Evolutionary conservation across 1,140 invertebrate species (phyloP), one percentile per base, ranked within the genome.

Genomic region (Glossosoma conforme): DNA sequence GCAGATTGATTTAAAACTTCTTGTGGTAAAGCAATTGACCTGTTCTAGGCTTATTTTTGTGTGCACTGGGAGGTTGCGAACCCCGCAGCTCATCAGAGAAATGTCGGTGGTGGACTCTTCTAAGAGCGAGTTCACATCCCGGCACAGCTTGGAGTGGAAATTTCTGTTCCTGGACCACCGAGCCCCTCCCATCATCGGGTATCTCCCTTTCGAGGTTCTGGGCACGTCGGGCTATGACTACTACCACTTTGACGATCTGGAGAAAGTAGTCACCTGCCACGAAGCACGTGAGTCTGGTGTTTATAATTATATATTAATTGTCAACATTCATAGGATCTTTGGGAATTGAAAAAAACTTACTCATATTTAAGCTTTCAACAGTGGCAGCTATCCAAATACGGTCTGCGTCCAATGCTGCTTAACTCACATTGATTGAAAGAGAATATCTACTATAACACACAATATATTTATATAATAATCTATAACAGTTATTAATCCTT

Each of bases 171-270:
- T 97, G 5, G 93, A 97, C 69, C 90, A 95, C 62, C 82, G 92
- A 63, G 93, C 91, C 0, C 87, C 93, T 9, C 88, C 89, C 1
- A 94, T 96, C 33, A 96, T 97, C 57, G 93, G 93, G 1, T 97
- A 96, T 57, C 75, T 96, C 52, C 92, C 92, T 0, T 95, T 97
- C 68, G 93, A 97, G 74, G 88, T 97, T 13, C 71, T 97, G 1
- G 93, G 93, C 35, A 97, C 93, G 4, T 97, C 93, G 0, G 92
- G 92, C 0, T 96, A 96, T 66, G 93, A 96, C 67, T 96, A 96
- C 65, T 96, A 94, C 64, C 93, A 97, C 65, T 85, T 93, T 33
- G 93, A 97, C 64, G 93, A 97, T 67, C 69, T 97, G 33, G 91
- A 94, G 33, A 86, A 87, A 66, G 85, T 97, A 6, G 82, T 91